Conservation (phyloP, 2,113 vertebrate genomes). For the Penelope pileata region DNA sequence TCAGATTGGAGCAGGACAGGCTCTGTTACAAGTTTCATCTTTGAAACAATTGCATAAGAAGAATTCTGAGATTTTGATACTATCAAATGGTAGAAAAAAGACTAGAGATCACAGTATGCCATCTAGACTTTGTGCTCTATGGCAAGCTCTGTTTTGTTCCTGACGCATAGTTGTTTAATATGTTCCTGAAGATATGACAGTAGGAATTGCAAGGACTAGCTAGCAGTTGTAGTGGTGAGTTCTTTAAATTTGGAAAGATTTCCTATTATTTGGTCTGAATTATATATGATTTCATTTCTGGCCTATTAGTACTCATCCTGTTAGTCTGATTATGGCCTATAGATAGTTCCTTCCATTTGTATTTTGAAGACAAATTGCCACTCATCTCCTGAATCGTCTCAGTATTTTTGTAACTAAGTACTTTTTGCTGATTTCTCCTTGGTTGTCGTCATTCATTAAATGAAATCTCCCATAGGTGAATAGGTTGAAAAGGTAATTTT, state of each 20-base stretch:
- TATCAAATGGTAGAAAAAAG: not conserved
- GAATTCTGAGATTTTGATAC: not conserved
- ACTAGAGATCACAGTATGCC: not conserved
- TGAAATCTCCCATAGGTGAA: not conserved
- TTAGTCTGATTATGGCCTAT: not conserved
- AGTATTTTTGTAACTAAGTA: not conserved
- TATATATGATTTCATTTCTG: not conserved
- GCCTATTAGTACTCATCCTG: not conserved
- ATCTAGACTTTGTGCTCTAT: not conserved
- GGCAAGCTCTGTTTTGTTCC: not conserved
- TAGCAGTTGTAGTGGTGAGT: not conserved
- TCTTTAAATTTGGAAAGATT: not conserved
- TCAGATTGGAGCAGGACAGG: not conserved
- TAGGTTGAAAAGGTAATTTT: not conserved
- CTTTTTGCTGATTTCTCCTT: not conserved
- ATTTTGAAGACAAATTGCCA: not conserved
- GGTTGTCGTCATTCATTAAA: not conserved
- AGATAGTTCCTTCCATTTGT: not conserved
- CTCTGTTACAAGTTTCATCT: not conserved
- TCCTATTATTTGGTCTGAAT: not conserved
- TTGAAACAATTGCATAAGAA: not conserved
- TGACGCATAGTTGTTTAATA: not conserved
- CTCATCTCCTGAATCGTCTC: not conserved
- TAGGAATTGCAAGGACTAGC: no score
- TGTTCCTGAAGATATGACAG: not conserved